These are phyloP conservation scores for Diplodus sargus DNA, from an alignment of 2,797 vertebrate genomes.

Conservation along the genomic window DNA sequence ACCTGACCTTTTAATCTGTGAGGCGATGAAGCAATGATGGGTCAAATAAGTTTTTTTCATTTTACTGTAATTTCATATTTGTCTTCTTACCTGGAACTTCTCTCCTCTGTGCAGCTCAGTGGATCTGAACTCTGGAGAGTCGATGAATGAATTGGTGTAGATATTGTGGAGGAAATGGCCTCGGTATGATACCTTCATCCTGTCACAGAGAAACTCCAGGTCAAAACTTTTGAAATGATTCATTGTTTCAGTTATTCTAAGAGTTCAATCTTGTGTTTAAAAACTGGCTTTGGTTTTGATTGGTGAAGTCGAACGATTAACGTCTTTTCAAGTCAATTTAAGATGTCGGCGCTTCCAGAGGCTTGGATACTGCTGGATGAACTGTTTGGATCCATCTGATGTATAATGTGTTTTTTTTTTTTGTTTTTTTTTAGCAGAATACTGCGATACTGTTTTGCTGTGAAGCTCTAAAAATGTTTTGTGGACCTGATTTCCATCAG, in stretches of 20 bases:
- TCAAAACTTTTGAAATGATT: slow-evolving; percentile 17
- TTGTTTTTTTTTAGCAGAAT: too few species aligned
- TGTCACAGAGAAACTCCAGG: slow-evolving; percentile 69
- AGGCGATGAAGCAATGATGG: too few species aligned
- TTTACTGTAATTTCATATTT: background rate
- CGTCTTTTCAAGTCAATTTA: too few species aligned
- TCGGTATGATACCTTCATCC: slow-evolving; percentile 99
- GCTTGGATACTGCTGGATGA: too few species aligned
- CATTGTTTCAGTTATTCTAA: background rate
- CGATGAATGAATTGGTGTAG: slow-evolving; percentile 97
- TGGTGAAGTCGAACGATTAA: background rate
- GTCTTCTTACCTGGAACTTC: slow-evolving; percentile 93
- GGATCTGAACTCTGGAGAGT: slow-evolving; percentile 98
- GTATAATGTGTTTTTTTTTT: too few species aligned
- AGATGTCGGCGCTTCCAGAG: too few species aligned
- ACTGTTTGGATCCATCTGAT: too few species aligned
- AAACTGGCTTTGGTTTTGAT: background rate
- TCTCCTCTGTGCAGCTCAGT: slow-evolving; percentile 96
- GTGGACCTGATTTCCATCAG: too few species aligned
- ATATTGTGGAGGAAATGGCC: slow-evolving; percentile 99
- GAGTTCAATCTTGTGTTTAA: background rate
- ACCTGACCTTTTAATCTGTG: background rate
- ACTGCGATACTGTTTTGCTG: too few species aligned
- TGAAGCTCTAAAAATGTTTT: too few species aligned
- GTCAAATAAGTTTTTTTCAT: background rate